Conservation (phyloP, 2,113 vertebrate species). For the Oryzias celebensis region DNA sequence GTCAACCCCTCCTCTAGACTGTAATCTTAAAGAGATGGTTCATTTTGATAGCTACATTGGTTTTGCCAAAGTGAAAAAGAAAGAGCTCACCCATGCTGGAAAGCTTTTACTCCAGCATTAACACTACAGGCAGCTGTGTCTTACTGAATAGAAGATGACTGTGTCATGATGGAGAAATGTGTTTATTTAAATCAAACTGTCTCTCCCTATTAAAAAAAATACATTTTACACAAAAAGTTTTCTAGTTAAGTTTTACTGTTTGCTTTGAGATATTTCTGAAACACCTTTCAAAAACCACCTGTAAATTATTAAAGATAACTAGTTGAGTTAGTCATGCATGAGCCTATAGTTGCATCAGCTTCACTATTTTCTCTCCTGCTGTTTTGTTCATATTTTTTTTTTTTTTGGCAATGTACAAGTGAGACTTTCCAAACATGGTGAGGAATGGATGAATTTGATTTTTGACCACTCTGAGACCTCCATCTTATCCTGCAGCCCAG, state of each 20-base stretch:
- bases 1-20: conserved; percentile 24
- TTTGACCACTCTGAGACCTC: conserved; percentile 70
- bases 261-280: conserved; percentile 10
- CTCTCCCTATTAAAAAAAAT: background rate
- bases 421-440: conserved; percentile 22
- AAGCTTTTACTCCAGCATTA: conserved; percentile 4
- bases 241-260: conserved; percentile 8
- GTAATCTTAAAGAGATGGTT: conserved; percentile 20
- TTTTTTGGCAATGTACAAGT: conserved; percentile 34
- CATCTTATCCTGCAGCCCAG: conserved; percentile 74
- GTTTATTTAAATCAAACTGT: conserved; percentile 11
- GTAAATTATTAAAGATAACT: conserved; percentile 17
- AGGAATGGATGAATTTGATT: conserved; percentile 65
- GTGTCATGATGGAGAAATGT: background rate
- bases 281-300: conserved; percentile 2
- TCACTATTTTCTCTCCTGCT: conserved; percentile 27
- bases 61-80: conserved; percentile 24
- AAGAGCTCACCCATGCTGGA: conserved; percentile 28
- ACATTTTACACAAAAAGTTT: no score
- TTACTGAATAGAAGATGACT: conserved; percentile 6
- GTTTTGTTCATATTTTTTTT: conserved; percentile 22
- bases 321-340: conserved; percentile 22
- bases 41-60: conserved; percentile 17
- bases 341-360: conserved; percentile 16
- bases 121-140: background rate